These are phyloP conservation scores for Pterobdella sp. DNA, from an alignment of 2,888 invertebrate species.

Conservation along the genomic window DNA sequence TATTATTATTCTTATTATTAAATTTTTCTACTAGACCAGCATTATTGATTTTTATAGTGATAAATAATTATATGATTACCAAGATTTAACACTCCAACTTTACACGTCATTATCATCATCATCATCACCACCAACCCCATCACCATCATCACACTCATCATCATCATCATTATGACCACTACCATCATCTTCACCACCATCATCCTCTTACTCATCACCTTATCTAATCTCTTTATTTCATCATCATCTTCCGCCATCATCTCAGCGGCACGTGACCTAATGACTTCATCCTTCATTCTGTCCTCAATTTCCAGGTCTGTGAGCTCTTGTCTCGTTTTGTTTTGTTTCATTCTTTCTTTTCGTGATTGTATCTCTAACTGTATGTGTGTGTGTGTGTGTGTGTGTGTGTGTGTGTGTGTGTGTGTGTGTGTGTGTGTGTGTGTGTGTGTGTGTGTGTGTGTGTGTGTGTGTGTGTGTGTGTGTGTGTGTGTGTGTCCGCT, in stretches of 20 bases:
- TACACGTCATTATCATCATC: conserved; percentile 3
- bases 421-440: conserved; percentile 22
- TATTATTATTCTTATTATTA: not conserved
- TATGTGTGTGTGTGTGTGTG: conserved; percentile 19
- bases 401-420: conserved; percentile 16
- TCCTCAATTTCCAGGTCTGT: conserved; percentile 50
- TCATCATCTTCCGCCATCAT: conserved; percentile 51
- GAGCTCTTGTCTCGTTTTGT: conserved; percentile 37
- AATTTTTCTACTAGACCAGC: not conserved
- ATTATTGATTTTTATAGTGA: too few species aligned
- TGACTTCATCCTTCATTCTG: conserved; percentile 47
- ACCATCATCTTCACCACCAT: not conserved
- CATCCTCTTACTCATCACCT: conserved; percentile 40
- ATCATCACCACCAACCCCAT: conserved; percentile 11
- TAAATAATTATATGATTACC: not conserved
- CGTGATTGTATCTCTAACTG: not conserved
- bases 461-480: conserved; percentile 2
- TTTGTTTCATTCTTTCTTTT: not conserved
- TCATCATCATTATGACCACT: conserved; percentile 15
- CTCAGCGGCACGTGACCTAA: conserved; percentile 48
- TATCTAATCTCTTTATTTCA: conserved; percentile 52
- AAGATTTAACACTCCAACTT: too few species aligned
- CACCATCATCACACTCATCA: conserved; percentile 20
- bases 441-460: not conserved
- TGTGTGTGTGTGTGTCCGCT: conserved; percentile 3